These are phyloP conservation scores for Drosophila suboccidentalis DNA, from an alignment of 2,888 invertebrate species.

Conservation along the genomic window DNA sequence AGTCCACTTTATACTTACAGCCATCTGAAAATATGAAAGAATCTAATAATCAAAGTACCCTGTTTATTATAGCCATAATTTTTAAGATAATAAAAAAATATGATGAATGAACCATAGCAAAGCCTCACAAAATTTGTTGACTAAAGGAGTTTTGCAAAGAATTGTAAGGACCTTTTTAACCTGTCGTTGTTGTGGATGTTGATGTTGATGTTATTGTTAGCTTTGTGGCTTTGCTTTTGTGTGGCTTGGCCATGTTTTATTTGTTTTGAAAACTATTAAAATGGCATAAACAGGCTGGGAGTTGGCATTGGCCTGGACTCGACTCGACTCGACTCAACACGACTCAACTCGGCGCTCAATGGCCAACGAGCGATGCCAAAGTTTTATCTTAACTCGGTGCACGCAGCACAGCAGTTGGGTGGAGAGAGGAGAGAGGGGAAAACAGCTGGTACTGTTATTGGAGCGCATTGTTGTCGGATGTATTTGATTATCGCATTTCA, in stretches of 20 bases:
- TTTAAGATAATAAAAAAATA: conserved; percentile 16
- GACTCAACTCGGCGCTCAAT: conserved; percentile 19
- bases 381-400: conserved; percentile 66
- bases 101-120: conserved; percentile 19
- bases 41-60: conserved; percentile 20
- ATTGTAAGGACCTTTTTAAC: conserved; percentile 16
- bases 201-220: conserved; percentile 25
- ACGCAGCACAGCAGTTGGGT: conserved; percentile 13
- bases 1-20: background rate
- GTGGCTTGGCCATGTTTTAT: conserved; percentile 61
- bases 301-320: conserved; percentile 29
- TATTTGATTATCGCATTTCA: conserved; percentile 81
- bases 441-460: conserved; percentile 33
- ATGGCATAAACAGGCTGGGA: conserved; percentile 64
- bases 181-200: conserved; percentile 10
- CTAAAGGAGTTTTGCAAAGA: conserved; percentile 12
- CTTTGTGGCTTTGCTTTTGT: conserved; percentile 48
- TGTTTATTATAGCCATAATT: conserved; percentile 17
- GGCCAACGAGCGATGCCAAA: conserved; percentile 65
- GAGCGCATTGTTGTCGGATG: conserved; percentile 72
- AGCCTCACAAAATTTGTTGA: conserved; percentile 8
- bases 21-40: background rate
- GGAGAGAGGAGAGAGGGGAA: background rate
- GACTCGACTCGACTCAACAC: background rate
- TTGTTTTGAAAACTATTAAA: conserved; percentile 79